phyloP scores from a whole-genome alignment of 64 coral and sea anemone species.

The Montipora sp. region DNA sequence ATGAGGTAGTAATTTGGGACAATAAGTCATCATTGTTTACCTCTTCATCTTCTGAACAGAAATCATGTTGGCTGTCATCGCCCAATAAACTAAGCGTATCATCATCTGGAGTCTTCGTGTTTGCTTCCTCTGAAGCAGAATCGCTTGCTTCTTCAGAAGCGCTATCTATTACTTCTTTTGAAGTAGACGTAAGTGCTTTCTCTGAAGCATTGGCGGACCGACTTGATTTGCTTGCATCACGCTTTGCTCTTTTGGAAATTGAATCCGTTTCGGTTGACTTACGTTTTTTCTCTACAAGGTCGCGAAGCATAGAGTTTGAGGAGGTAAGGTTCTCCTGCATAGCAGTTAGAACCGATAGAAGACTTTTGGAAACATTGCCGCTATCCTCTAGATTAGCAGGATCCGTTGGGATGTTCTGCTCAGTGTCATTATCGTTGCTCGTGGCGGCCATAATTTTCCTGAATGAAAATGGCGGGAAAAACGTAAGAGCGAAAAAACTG shows the following conservation, averaged over 20 bases:
- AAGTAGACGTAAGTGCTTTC: conserved; percentile 43
- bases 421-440: background rate
- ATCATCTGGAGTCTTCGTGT: conserved; percentile 9
- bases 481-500: background rate
- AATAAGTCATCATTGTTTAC: conserved; percentile 59
- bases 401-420: background rate
- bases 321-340: conserved; percentile 7
- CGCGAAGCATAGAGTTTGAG: conserved; percentile 3
- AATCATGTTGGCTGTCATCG: background rate
- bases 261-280: background rate
- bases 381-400: background rate
- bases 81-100: conserved; percentile 46
- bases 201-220: conserved; percentile 34
- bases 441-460: background rate
- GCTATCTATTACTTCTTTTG: conserved; percentile 31
- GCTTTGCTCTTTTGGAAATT: conserved; percentile 23
- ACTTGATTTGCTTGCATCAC: conserved; percentile 2
- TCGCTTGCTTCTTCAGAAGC: conserved; percentile 38
- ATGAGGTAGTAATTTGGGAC: conserved; percentile 25
- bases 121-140: conserved; percentile 27
- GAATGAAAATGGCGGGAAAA: background rate
- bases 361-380: background rate
- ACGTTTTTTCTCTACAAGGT: background rate
- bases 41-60: conserved; percentile 8
- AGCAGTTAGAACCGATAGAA: background rate